phyloP scores from a whole-genome alignment of 1,140 invertebrate species.

The Pseudomyrmex pallidus region DNA sequence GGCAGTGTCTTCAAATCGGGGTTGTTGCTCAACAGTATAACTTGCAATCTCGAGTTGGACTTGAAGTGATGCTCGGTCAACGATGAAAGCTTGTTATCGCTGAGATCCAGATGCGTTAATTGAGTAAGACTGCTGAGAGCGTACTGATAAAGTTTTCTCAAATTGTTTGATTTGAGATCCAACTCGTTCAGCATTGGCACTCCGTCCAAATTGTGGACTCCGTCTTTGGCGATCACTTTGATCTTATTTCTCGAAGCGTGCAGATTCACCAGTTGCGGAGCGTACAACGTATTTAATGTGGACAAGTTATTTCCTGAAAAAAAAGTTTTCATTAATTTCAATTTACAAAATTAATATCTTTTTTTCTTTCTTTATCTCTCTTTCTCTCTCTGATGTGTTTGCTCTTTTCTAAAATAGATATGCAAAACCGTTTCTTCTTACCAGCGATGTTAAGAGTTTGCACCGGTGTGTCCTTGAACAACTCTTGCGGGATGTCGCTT shows the following conservation, averaged over 20 bases:
- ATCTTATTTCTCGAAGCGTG: conserved; percentile 89
- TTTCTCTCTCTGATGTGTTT: too few relatives aligned
- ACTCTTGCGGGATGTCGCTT: conserved; percentile 85
- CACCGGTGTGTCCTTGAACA: conserved; percentile 87
- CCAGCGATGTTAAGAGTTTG: conserved; percentile 85
- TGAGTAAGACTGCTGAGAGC: conserved; percentile 88
- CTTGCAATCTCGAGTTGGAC: conserved; percentile 88
- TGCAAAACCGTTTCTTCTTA: conserved; percentile 49
- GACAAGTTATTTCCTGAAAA: conserved; percentile 72
- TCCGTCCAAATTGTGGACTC: conserved; percentile 84
- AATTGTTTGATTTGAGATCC: conserved; percentile 87
- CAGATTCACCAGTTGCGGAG: conserved; percentile 86
- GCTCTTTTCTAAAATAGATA: conserved; percentile 4
- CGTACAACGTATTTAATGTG: conserved; percentile 82
- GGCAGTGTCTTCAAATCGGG: conserved; percentile 87
- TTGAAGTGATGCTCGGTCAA: conserved; percentile 88
- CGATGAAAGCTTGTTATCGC: conserved; percentile 88
- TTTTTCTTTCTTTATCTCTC: not conserved
- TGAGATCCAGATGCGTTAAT: conserved; percentile 89
- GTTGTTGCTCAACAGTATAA: conserved; percentile 89
- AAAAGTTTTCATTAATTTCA: conserved; percentile 14
- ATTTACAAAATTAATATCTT: not conserved
- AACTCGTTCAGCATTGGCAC: conserved; percentile 88
- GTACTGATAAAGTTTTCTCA: conserved; percentile 88
- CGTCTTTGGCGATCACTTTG: conserved; percentile 87